A percentile compares a stretch with the other conserved stretches of the same genome.
Conservation (phyloP, 2,113 vertebrate genomes). For the Platichthys stellatus region DNA sequence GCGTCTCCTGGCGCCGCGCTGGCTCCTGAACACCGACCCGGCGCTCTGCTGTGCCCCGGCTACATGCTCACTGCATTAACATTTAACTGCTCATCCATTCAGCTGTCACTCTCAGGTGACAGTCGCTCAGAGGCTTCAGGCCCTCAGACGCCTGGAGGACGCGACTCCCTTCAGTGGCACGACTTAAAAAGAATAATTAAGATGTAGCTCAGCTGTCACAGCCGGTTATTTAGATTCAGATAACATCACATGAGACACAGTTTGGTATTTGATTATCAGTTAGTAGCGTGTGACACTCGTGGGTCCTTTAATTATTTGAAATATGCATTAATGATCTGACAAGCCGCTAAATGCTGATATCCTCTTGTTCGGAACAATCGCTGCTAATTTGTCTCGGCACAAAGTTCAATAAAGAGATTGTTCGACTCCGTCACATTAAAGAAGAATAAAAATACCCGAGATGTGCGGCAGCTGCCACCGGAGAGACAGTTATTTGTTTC, state of each 20-base stretch:
- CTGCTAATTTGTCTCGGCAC: background rate
- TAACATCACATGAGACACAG: background rate
- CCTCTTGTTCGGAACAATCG: background rate
- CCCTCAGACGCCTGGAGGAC: constrained; percentile 26
- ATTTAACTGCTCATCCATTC: constrained; percentile 48
- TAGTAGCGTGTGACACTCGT: background rate
- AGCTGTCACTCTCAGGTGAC: constrained; percentile 60
- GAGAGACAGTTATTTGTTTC: constrained; percentile 19
- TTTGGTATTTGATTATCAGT: constrained; percentile 3
- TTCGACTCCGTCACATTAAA: background rate
- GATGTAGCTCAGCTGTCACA: constrained; percentile 40
- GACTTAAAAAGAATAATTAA: constrained; percentile 30
- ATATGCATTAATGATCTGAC: background rate
- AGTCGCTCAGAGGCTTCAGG: constrained; percentile 22
- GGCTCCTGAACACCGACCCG: constrained; percentile 34
- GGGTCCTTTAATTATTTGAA: background rate
- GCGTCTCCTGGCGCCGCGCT: constrained; percentile 47
- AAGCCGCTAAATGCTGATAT: background rate
- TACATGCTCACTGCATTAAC: constrained; percentile 42
- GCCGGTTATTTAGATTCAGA: background rate
- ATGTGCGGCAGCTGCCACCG: constrained; percentile 37
- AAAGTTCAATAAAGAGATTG: background rate
- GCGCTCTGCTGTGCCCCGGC: constrained; percentile 28
- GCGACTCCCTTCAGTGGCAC: constrained; percentile 6
- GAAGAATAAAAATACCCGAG: background rate